Conservation (phyloP, 64 coral and sea anemone genomes). For the Actinia tenebrosa region DNA sequence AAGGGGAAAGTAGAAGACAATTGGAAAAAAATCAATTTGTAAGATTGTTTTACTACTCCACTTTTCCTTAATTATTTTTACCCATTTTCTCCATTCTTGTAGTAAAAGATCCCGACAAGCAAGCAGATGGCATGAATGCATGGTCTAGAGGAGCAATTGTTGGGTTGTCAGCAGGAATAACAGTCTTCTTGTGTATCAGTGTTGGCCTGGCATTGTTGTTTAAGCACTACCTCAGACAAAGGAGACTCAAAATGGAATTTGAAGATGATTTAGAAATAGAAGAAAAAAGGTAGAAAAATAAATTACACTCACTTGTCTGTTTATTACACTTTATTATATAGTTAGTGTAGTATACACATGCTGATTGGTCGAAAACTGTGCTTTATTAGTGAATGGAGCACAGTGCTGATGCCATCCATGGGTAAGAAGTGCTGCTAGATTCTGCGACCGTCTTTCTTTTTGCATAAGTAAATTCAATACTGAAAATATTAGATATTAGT, state of each 20-base stretch:
- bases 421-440: no score
- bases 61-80: background rate
- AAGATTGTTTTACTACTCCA: no score
- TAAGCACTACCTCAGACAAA: conserved; percentile 47
- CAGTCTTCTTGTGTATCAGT: conserved; percentile 33
- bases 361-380: no score
- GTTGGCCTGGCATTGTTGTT: conserved; percentile 45
- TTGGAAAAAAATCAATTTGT: no score
- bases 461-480: no score
- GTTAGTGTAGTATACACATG: no score
- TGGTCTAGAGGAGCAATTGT: conserved; percentile 73
- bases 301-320: background rate
- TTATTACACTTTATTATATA: no score
- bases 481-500: no score
- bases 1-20: no score
- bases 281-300: conserved; percentile 3
- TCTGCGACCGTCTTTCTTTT: no score
- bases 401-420: no score
- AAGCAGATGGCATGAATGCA: background rate
- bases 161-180: conserved; percentile 63
- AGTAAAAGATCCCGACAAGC: background rate
- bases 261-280: conserved; percentile 46
- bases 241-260: conserved; percentile 83
- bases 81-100: background rate
- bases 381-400: no score